Base-by-base conservation (phyloP, 2,888 invertebrate species). In the Megamerina dolium region DNA sequence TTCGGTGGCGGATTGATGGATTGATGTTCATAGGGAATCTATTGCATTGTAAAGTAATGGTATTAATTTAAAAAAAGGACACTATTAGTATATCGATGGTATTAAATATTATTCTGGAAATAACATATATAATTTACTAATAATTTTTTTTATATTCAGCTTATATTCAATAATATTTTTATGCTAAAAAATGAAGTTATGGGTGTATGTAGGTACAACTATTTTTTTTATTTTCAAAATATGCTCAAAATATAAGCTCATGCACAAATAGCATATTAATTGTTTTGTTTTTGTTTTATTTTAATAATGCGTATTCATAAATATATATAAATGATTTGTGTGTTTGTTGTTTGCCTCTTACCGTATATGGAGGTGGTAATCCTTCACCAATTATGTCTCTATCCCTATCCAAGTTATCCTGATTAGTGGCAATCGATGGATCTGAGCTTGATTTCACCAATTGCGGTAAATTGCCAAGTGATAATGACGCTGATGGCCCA, bases 351-450 rank as follows among this genome's bases (percentile, higher is more conserved):
- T 44, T 51, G 55, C 74, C 73, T 78, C 77, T 74, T 77, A 84
- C 84, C 76, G 88, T 85, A 70, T 93, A 92, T 54, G 90, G 90
- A 46, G 92, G 92, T 50, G 93, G 87, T 55, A 80, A 75, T 64
- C 76, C 77, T 61, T 72, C 73, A 68, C 69, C 72, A 75, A 78
- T 74, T 59, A 79, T 78, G 56, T 80, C 80, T 55, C 79, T 73
- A 61, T 80, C 80, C 55, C 79, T 73, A 63, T 80, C 80, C 77
- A 80, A 76, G 66, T 89, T 89, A 64, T 92, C 91, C 65, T 89
- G 89, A 54, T 93, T 92, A 52, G 92, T 92, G 44, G 88, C 88
- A 62, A 95, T 88, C 65, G 92, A 93, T 36, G 93, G 95, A 75
- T 94, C 94, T 37, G 92, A 93, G 48, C 90, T 92, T 32, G 90